Base-by-base conservation (phyloP, 2,888 invertebrate species). In the Brachypalpus laphriformis region DNA sequence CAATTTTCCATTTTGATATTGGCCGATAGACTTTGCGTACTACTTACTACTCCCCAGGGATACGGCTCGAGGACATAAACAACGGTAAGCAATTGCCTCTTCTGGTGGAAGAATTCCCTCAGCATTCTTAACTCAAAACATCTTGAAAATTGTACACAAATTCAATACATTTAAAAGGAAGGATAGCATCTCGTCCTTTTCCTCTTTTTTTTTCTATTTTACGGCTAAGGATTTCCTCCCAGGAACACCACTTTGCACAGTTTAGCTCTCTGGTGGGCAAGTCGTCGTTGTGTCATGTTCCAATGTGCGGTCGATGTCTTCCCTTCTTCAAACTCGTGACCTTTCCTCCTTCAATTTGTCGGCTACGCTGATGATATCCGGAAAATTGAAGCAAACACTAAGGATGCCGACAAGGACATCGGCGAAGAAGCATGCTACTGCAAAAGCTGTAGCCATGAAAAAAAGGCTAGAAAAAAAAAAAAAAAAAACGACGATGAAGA, bases 331-430 rank as follows among this genome's bases (percentile, higher is more conserved):
- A 71, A 66, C 66, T 75, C 74, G 71, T 85, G 85, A 85, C 85
- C 85, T 85, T 81, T 85, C 80, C 75, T 76, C 61, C 75, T 70
- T 81, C 80, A 85, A 85, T 85, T 85, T 85, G 85, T 85, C 85
- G 66, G 80, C 85, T 75, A 66, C 59, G 63, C 80, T 85, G 85
- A 85, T 81, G 80, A 85, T 81, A 81, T 85, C 85, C 75, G 85
- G 85, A 76, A 85, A 85, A 81, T 85, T 85, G 85, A 85, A 81
- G 75, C 75, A 85, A 85, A 80, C 80, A 85, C 85, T 68, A 59
- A 59, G 54, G 28, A 54, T 42, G 51, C 14, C 49, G 42, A 8
- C 37, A 28, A 34, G 4, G 61, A 59, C 57, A 18, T 59, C 25
- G 72, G 40, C 18, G 34, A 42, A 14, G 59, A 25, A 34, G 28